Evolutionary conservation across 53 echinoderm and acorn worm species (phyloP).

Genomic region (Hippasteria phrygiana): DNA sequence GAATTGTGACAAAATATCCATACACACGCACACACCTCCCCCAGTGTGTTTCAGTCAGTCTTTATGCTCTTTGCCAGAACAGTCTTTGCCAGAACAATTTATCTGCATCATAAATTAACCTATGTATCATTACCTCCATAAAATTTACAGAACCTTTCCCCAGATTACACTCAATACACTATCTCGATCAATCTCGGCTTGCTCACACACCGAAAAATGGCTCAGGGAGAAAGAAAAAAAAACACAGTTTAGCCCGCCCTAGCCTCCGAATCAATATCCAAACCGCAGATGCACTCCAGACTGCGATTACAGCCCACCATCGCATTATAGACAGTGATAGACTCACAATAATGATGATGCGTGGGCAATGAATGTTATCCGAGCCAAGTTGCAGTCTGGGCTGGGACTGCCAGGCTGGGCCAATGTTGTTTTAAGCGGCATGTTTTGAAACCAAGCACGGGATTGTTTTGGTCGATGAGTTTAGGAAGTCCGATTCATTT

Average conservation of each 20-base stretch:
- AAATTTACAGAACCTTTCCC: neutral
- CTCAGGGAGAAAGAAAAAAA: neutral
- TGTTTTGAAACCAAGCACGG: conserved; percentile 11
- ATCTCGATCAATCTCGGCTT: conserved; percentile 8
- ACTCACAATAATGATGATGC: neutral
- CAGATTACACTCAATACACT: neutral
- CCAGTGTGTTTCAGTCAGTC: too few relatives aligned
- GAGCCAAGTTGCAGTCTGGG: neutral
- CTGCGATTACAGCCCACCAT: neutral
- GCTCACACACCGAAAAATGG: neutral
- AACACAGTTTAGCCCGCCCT: neutral
- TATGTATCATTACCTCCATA: too few relatives aligned
- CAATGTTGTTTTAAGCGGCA: conserved; percentile 21
- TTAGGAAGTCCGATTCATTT: neutral
- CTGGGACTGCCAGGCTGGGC: neutral
- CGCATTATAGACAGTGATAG: neutral
- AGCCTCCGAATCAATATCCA: neutral
- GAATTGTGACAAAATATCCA: too few relatives aligned
- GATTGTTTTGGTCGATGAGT: conserved; percentile 6
- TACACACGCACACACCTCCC: too few relatives aligned
- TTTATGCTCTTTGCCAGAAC: too few relatives aligned
- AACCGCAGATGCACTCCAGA: neutral
- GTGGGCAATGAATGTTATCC: neutral
- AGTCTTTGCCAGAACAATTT: too few relatives aligned
- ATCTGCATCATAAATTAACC: too few relatives aligned